Percentiles rank a stretch among this genome's conserved stretches.
These are phyloP conservation scores for Cyanoliseus patagonus DNA, from an alignment of 2,113 vertebrate species.

Conservation along the genomic window DNA sequence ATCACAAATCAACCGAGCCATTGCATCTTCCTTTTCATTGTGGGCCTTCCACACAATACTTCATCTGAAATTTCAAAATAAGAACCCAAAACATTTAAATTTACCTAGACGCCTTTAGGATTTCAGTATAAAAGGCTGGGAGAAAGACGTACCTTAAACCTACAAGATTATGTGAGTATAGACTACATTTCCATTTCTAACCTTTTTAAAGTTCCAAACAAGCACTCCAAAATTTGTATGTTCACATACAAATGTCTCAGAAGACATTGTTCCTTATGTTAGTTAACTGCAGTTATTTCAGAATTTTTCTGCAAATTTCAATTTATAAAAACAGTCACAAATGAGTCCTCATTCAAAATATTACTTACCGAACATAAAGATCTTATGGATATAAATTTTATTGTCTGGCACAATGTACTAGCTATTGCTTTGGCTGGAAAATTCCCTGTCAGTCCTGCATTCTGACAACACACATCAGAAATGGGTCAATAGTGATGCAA, in stretches of 20 bases:
- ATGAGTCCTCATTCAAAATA: neutral
- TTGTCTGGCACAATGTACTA: neutral
- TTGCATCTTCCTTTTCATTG: neutral
- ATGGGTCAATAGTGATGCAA: neutral
- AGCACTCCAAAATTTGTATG: neutral
- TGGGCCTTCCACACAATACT: neutral
- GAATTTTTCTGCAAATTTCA: too few species aligned
- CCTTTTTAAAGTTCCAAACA: neutral
- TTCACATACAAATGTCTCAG: neutral
- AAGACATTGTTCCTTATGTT: too few species aligned
- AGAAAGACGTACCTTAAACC: neutral
- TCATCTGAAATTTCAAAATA: neutral
- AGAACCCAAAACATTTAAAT: neutral
- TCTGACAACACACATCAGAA: neutral
- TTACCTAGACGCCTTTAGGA: neutral
- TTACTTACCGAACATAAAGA: neutral
- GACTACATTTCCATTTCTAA: neutral
- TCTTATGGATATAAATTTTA: neutral
- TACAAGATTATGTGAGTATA: neutral
- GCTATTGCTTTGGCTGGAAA: neutral
- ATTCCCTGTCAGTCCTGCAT: neutral
- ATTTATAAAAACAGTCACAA: neutral
- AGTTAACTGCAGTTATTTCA: too few species aligned
- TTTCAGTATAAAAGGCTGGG: neutral
- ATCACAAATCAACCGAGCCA: neutral